Evolutionary conservation across 2,113 vertebrate genomes (phyloP), one percentile per base, ranked within the genome.

Genomic region (Pantherophis guttatus): DNA sequence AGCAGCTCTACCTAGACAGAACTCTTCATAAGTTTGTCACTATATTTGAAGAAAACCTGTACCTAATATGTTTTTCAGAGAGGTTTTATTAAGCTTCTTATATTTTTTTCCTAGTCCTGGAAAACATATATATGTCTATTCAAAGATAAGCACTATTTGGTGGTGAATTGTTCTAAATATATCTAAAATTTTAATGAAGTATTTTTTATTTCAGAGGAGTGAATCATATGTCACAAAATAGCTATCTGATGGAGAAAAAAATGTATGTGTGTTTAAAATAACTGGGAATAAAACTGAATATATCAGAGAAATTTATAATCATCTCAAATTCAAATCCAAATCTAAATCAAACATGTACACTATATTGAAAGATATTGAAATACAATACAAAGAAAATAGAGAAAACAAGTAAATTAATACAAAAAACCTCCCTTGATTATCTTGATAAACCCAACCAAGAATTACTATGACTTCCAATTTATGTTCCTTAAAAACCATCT

Each of bases 341-440:
- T 17, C 33, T 17, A 58, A 85, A 85, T 94, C 96, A 97, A 93
- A 94, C 95, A 94, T 0, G 5, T 96, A 95, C 95, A 44, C 33
- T 39, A 81, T 81, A 81, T 95, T 97, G 96, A 96, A 96, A 0
- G 62, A 96, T 96, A 97, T 97, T 97, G 95, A 95, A 94, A 97
- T 96, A 94, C 94, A 98, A 98, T 97, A 96, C 93, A 98, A 98
- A 98, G 98, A 98, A 95, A 97, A 97, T 96, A 92, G 81, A 58
- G 89, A 90, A 96, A 97, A 97, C 96, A 97, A 97, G 93, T 95
- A 95, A 26, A 97, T 95, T 94, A 96, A 94, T 93, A 95, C 87
- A 97, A 81, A 65, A 97, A 96, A 97, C 0, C 39, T 39, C 10
- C 52, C 86, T 95, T 90, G 95, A 97, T 97, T 97, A 97, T 39